Evolutionary conservation across 2,797 vertebrate species (phyloP).

Genomic region (Crypturellus tataupa): DNA sequence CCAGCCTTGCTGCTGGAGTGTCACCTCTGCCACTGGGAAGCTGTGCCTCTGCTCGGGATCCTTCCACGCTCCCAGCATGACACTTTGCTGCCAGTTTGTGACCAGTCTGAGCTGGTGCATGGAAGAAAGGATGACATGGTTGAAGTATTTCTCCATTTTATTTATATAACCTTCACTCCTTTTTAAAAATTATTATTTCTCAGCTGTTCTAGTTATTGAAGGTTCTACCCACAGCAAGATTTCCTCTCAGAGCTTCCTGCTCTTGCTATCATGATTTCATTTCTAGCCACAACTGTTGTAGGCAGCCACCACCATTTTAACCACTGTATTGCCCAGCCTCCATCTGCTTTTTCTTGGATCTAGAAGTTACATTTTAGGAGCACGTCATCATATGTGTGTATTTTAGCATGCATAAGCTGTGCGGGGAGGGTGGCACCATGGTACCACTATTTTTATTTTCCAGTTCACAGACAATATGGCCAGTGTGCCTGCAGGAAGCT

Average conservation of each 20-base stretch:
- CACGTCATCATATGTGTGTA: rapidly evolving
- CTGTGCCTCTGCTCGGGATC: neutral
- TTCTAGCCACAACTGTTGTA: neutral
- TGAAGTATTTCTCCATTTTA: neutral
- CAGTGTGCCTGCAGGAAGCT: neutral
- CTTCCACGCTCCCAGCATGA: neutral
- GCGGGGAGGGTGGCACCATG: neutral
- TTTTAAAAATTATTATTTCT: neutral
- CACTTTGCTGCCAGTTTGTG: neutral
- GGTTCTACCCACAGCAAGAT: neutral
- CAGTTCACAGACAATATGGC: neutral
- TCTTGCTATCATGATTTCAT: neutral
- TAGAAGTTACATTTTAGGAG: neutral
- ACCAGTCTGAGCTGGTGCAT: neutral
- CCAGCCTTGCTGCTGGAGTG: neutral
- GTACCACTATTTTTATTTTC: neutral
- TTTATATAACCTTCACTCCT: neutral
- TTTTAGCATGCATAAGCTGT: neutral
- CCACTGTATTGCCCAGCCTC: neutral
- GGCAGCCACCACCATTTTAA: neutral
- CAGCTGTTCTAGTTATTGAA: neutral
- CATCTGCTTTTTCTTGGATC: neutral
- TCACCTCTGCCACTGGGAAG: neutral
- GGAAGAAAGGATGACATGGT: neutral
- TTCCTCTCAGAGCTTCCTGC: neutral